Base-by-base conservation (phyloP, 2,888 invertebrate genomes). In the Heliothis peltigera region DNA sequence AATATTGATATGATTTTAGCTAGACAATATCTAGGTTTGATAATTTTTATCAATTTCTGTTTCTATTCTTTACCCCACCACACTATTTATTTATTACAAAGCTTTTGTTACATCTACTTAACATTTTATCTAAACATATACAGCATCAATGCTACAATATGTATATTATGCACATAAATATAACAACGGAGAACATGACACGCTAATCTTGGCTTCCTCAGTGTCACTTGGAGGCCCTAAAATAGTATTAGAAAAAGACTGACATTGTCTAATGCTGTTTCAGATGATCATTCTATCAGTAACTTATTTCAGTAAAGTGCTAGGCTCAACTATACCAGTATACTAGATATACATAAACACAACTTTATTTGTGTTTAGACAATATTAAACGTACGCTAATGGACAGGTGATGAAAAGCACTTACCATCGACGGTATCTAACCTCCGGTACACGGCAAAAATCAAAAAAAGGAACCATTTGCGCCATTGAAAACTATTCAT, bases 361-460 rank as follows among this genome's bases (percentile, higher is more conserved):
- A 52, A 32, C 52, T 56, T n/a, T 78, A 64, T 66, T 66, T 61
- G 49, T 71, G 63, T 68, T 51, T 59, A 67, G 43, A 66, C 42
- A 66, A 53, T 59, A 25, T 42, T 57, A 57, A 64, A 66, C 48
- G 60, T 57, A 56, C 43, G 61, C 39, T 60, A 71, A 70, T 69
- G 51, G 61, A 54, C 51, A 74, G 64, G 62, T 64, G 67, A 70
- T 55, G 55, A 78, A 78, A 75, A 71, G 49, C 52, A 87, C 92
- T 89, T 65, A 94, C 94, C 93, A 72, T 91, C 89, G 39, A 90
- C 90, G 12, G 81, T 76, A 54, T 90, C 89, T 79, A 90, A 79
- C 67, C 84, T 87, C 63, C 86, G 86, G 75, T 83, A 89, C 55
- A 89, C 81, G 15, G 87, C 80, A 69, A 92, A 84, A 74, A 93